Evolutionary conservation across 1,140 invertebrate species (phyloP), one percentile per base, ranked within the genome.

Genomic region (Rhagoletis zephyria): DNA sequence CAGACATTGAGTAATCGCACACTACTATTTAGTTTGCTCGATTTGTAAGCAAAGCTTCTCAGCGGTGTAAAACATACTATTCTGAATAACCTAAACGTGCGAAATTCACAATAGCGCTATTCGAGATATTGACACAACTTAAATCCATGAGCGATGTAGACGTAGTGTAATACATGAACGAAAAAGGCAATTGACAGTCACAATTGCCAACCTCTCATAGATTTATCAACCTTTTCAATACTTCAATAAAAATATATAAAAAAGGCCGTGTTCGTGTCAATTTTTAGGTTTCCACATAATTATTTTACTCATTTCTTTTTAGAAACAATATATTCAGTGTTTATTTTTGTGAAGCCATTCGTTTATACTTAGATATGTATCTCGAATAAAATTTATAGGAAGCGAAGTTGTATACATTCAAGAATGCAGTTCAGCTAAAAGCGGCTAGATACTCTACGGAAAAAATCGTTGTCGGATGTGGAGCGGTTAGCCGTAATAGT

Each of bases 261-360:
- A 81, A 81, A 81, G 3, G 48, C 74, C 74, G 74, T 81, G 48
- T 81, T 81, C 74, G 74, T 81, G 74, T 81, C 48, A 81, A 74
- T 81, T 81, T 81, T 81, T 81, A 14, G 48, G 74, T 81, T 81
- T 63, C 56, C 74, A n/a, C 14, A 9, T 81, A 81, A 81, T 81
- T 81, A 42, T 81, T 81, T 81, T 56, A 74, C 56, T 81, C 56
- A 42, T 81, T 81, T 81, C 5, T 81, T 81, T 81, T 81, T 81
- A 51, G 1, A 48, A 77, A 56, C 56, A 81, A 56, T 48, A 56
- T 81, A 81, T 56, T 56, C 74, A 81, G 48, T 81, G 74, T 81
- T 81, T 81, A 51, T 56, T n/a, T 81, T 56, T 81, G 9, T 56
- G 16, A 81, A 81, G 16, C 48, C 56, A 67, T 81, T 9, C 14